phyloP scores from a whole-genome alignment of 2,888 invertebrate genomes.

The Drosophila merina region DNA sequence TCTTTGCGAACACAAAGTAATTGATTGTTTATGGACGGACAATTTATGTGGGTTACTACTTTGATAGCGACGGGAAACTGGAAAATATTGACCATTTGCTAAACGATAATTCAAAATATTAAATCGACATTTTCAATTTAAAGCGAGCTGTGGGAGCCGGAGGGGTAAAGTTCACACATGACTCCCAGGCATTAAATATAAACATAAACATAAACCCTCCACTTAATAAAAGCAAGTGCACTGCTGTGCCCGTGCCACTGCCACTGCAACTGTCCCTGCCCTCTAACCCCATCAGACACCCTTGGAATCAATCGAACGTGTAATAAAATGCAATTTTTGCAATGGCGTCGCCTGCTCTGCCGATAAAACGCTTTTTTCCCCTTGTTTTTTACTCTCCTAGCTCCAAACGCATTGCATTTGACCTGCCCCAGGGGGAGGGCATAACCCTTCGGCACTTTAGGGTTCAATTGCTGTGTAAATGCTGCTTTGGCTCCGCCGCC shows the following conservation, averaged over 20 bases:
- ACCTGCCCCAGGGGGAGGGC: slow-evolving; percentile 21
- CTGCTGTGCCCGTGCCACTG: slow-evolving; percentile 10
- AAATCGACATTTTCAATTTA: slow-evolving; percentile 78
- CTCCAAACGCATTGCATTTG: slow-evolving; percentile 45
- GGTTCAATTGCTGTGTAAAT: slow-evolving; percentile 74
- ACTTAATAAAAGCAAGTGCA: slow-evolving; percentile 68
- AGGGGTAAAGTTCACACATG: slow-evolving; percentile 25
- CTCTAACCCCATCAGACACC: slow-evolving; percentile 20
- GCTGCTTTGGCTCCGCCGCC: slow-evolving; percentile 29
- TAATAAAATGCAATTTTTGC: slow-evolving; percentile 76
- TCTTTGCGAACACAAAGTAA: slow-evolving; percentile 65
- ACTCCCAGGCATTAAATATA: slow-evolving; percentile 44
- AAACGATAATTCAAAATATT: slow-evolving; percentile 79
- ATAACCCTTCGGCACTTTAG: slow-evolving; percentile 66
- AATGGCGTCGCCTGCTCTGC: slow-evolving; percentile 37
- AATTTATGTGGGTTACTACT: slow-evolving; percentile 69
- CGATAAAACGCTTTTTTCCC: slow-evolving; percentile 19
- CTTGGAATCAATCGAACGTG: slow-evolving; percentile 75
- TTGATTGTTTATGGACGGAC: slow-evolving; percentile 79
- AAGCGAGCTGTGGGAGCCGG: slow-evolving; percentile 45
- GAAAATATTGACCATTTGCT: slow-evolving; percentile 76
- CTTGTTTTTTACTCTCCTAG: slow-evolving; percentile 10
- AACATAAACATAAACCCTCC: slow-evolving; percentile 67
- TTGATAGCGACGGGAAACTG: slow-evolving; percentile 26
- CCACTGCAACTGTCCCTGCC: background rate